Evolutionary conservation across 2,113 vertebrate species (phyloP).

Genomic region (Centropristis striata): DNA sequence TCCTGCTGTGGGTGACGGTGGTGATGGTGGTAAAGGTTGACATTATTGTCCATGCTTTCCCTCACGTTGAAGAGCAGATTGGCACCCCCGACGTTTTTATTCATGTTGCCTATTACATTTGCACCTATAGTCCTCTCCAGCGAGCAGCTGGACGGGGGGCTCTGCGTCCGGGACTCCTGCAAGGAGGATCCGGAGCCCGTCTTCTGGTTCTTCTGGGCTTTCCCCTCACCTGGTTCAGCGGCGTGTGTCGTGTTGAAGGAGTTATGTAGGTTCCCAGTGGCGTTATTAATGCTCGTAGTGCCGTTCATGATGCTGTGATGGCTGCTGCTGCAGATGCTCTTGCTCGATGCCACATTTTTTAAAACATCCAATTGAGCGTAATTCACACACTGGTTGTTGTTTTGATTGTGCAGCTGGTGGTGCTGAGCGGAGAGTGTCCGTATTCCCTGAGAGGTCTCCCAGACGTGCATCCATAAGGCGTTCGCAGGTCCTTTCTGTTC

Average conservation of each 20-base stretch:
- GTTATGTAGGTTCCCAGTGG: conserved; percentile 62
- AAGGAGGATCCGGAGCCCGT: conserved; percentile 88
- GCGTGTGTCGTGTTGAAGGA: conserved; percentile 41
- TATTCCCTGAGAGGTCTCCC: conserved; percentile 96
- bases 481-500: conserved; percentile 99
- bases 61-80: conserved; percentile 75
- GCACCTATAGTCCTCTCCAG: conserved; percentile 83
- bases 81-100: conserved; percentile 77
- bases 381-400: conserved; percentile 88
- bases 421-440: conserved; percentile 84
- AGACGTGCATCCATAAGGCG: conserved; percentile 98
- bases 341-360: conserved; percentile 81
- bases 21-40: conserved; percentile 76
- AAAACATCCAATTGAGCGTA: conserved; percentile 86
- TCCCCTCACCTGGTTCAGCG: conserved; percentile 70
- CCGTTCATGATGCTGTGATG: conserved; percentile 76
- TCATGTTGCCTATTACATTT: conserved; percentile 71
- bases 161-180: conserved; percentile 88
- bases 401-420: conserved; percentile 85
- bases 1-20: conserved; percentile 76
- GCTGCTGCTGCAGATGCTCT: conserved; percentile 71
- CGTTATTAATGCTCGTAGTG: conserved; percentile 53
- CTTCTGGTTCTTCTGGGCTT: conserved; percentile 85
- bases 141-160: conserved; percentile 85
- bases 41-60: conserved; percentile 84